These are phyloP conservation scores for Papilio protenor DNA, from an alignment of 2,888 invertebrate species.

Conservation along the genomic window DNA sequence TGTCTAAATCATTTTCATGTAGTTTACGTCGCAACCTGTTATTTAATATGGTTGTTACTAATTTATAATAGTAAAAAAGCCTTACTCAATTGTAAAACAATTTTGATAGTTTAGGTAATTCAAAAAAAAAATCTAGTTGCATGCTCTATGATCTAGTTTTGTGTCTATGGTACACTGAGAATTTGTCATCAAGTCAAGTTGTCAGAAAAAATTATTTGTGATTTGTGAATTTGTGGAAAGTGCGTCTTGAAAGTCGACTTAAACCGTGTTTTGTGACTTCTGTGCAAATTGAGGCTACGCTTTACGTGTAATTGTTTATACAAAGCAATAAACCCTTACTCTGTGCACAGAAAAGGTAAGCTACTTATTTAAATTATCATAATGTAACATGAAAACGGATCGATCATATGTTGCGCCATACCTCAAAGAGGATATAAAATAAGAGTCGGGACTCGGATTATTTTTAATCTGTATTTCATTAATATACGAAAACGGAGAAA, in stretches of 20 bases:
- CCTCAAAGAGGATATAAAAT: too few species aligned
- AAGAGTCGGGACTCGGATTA: too few species aligned
- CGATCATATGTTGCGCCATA: slow-evolving; percentile 67
- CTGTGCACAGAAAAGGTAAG: slow-evolving; percentile 43
- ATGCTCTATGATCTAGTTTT: not conserved
- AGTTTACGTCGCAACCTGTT: too few species aligned
- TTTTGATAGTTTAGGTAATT: not conserved
- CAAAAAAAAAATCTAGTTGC: not conserved
- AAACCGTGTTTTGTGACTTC: slow-evolving; percentile 28
- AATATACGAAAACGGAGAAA: too few species aligned
- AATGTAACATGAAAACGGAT: slow-evolving; percentile 55
- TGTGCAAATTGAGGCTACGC: slow-evolving; percentile 29
- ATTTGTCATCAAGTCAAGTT: not conserved
- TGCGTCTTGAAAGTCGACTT: slow-evolving; percentile 16
- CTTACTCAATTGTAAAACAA: too few species aligned
- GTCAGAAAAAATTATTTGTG: slow-evolving; percentile 23
- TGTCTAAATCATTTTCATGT: too few species aligned
- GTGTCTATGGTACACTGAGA: not conserved
- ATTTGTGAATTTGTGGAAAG: slow-evolving; percentile 21
- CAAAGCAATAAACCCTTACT: slow-evolving; percentile 24
- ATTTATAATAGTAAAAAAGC: not conserved
- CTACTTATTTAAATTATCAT: slow-evolving; percentile 10
- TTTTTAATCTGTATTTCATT: too few species aligned
- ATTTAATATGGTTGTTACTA: not conserved
- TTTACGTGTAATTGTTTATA: slow-evolving; percentile 23